phyloP scores from a whole-genome alignment of 2,888 invertebrate species.

The Oligia fasciuncula region DNA sequence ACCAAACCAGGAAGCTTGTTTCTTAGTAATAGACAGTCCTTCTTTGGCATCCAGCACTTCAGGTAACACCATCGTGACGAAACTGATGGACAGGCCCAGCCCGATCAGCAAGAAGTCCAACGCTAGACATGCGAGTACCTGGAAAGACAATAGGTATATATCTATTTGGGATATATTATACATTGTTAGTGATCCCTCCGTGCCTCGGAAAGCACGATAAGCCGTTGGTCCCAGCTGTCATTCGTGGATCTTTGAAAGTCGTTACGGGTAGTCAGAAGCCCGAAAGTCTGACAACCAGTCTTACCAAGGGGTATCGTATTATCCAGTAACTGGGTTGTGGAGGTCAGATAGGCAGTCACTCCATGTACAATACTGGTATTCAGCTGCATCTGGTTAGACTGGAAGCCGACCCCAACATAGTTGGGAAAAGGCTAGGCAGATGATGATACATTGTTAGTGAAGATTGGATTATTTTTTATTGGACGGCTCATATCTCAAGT shows the following conservation, averaged over 20 bases:
- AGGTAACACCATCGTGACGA: constrained; percentile 90
- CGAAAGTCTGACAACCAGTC: too few species aligned
- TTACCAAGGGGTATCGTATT: too few species aligned
- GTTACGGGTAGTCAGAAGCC: too few species aligned
- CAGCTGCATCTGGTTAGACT: too few species aligned
- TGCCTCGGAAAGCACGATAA: too few species aligned
- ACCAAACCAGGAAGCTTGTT: constrained; percentile 91
- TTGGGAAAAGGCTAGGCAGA: too few species aligned
- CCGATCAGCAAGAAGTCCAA: constrained; percentile 89
- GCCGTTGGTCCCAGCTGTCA: too few species aligned
- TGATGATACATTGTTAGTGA: not conserved
- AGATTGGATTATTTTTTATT: not conserved
- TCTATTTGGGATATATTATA: not conserved
- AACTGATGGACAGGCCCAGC: constrained; percentile 90
- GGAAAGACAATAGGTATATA: constrained; percentile 39
- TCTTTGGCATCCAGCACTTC: constrained; percentile 88
- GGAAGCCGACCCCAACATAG: too few species aligned
- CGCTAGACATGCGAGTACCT: constrained; percentile 89
- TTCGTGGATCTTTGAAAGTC: too few species aligned
- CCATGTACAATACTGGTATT: too few species aligned
- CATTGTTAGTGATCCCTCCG: not conserved
- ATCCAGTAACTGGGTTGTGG: too few species aligned
- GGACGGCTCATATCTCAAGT: not conserved
- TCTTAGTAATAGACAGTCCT: constrained; percentile 86
- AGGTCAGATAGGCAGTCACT: too few species aligned